Evolutionary conservation across 2,888 invertebrate species (phyloP).

Genomic region (Gisinianus flammeolus): DNA sequence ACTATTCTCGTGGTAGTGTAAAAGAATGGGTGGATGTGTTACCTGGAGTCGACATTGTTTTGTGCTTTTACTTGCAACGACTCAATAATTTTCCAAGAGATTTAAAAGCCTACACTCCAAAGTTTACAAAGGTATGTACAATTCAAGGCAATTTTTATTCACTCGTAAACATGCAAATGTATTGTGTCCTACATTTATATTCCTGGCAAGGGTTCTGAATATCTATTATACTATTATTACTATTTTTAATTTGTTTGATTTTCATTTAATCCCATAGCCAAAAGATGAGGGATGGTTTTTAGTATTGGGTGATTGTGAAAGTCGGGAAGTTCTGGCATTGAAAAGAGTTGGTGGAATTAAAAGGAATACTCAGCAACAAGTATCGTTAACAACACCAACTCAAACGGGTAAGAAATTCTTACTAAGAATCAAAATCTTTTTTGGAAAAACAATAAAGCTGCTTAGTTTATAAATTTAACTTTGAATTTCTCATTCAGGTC

Average conservation of each 20-base stretch:
- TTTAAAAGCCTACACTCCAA: constrained; percentile 76
- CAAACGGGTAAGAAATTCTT: constrained; percentile 40
- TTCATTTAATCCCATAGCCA: constrained; percentile 39
- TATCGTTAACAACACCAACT: constrained; percentile 49
- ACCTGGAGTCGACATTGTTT: constrained; percentile 48
- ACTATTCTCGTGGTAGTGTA: constrained; percentile 32
- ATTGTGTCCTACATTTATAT: background rate
- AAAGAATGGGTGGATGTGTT: constrained; percentile 52
- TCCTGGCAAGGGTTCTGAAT: background rate
- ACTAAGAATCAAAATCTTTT: background rate
- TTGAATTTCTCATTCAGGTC: no score
- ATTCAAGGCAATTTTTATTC: background rate
- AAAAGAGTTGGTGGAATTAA: constrained; percentile 72
- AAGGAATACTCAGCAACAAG: constrained; percentile 50
- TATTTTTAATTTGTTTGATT: background rate
- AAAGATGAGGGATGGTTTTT: constrained; percentile 97
- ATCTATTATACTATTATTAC: no score
- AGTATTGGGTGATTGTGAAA: constrained; percentile 76
- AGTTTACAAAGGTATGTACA: constrained; percentile 74
- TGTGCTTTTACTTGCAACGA: constrained; percentile 47
- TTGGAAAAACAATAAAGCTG: background rate
- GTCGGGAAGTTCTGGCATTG: constrained; percentile 78
- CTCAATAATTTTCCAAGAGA: constrained; percentile 61
- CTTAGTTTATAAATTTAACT: no score
- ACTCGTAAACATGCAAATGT: background rate